Base-by-base conservation (phyloP, 2,113 vertebrate genomes). In the Melanocharis versteri region DNA sequence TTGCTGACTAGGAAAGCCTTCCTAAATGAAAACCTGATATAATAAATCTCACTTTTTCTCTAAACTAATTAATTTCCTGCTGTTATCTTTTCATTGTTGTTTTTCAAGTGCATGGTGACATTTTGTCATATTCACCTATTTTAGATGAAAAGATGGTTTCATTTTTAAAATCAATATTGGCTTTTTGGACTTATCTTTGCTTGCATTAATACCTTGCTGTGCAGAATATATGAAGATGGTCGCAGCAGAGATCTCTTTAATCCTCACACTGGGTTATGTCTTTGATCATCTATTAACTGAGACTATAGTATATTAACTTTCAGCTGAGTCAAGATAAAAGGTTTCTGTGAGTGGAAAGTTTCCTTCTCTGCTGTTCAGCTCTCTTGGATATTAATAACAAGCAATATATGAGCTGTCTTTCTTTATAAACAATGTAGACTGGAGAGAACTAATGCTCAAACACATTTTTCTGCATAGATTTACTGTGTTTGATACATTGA, bases 121-220 rank as follows among this genome's bases (percentile, higher is more conserved):
- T 97, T 96, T 97, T 96, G 89, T 95, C 86, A 92, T 96, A 71
- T 66, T 89, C 96, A 95, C 96, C 84, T 97, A 68, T 90, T 96
- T 87, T 91, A 81, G 65, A 97, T 97, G 73, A 95, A 96, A 97
- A 88, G 95, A 86, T 85, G 83, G 71, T 94, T 96, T 88, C 84
- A 97, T 97, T 98, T 97, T 94, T 91, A 88, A 97, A 97, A 96
- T 97, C 94, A 97, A 69, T 97, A 94, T 95, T 97, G 93, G 54
- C 42, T 96, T 90, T 53, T n/a, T 97, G 76, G 95, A 95, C 40
- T 94, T 97, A 88, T 77, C 91, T 92, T 95, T 75, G 80, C 86
- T 95, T 96, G 96, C 94, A 96, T 95, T 97, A 89, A 96, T 96
- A 86, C 91, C 83, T 94, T 15, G 11, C 62, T 79, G 57, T 83